Conservation (phyloP, 1,140 invertebrate genomes). For the Nomia melanderi region DNA sequence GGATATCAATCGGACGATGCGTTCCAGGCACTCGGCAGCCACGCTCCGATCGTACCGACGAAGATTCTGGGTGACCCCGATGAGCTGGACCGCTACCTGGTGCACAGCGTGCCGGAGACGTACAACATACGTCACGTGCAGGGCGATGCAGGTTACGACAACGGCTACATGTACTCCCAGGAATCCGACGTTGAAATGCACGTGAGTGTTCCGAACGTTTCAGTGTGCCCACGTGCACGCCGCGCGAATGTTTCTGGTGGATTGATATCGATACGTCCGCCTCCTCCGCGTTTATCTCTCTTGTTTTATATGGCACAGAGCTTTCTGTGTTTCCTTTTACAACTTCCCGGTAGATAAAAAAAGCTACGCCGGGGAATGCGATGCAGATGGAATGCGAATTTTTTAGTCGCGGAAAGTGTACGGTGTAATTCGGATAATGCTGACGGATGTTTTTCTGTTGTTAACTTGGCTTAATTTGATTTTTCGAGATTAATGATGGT, state of each 20-base stretch:
- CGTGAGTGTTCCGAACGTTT: slow-evolving; percentile 67
- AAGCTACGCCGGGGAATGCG: too few relatives aligned
- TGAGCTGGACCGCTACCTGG: slow-evolving; percentile 91
- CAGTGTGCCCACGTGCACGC: background rate
- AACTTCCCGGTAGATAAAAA: too few relatives aligned
- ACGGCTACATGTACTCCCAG: slow-evolving; percentile 78
- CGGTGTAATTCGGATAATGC: too few relatives aligned
- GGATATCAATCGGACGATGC: slow-evolving; percentile 9
- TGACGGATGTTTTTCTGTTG: too few relatives aligned
- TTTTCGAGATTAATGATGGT: too few relatives aligned
- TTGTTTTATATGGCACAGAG: background rate
- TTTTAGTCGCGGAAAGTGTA: too few relatives aligned
- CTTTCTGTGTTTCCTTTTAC: too few relatives aligned
- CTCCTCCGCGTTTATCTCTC: background rate
- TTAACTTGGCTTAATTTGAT: too few relatives aligned
- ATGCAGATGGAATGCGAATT: too few relatives aligned
- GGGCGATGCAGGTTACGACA: slow-evolving; percentile 74
- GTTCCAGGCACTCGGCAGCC: slow-evolving; percentile 85
- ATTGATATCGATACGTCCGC: background rate
- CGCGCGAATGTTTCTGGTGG: background rate
- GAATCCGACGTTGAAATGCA: slow-evolving; percentile 80
- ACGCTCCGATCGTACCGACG: slow-evolving; percentile 91
- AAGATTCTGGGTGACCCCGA: slow-evolving; percentile 92
- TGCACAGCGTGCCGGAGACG: slow-evolving; percentile 82
- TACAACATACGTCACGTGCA: slow-evolving; percentile 72